Percentiles rank a stretch among this genome's conserved stretches.
Evolutionary conservation across 2,113 vertebrate genomes (phyloP).

Genomic region (Antechinus flavipes): DNA sequence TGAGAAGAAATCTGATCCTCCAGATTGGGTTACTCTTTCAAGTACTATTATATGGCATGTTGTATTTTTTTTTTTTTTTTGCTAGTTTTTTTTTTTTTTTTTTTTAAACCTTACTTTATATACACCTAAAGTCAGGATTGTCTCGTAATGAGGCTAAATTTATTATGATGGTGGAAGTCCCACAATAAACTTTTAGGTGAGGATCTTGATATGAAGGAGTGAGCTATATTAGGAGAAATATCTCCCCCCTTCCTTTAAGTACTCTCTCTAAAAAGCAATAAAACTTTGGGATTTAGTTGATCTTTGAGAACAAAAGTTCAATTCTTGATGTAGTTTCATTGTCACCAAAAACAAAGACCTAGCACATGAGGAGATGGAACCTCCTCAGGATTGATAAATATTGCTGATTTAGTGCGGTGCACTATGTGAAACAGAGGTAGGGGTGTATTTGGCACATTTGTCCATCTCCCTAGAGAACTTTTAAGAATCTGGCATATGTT

Average conservation of each 20-base stretch:
- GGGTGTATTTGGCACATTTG: not conserved
- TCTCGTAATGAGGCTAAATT: not conserved
- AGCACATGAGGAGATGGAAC: not conserved
- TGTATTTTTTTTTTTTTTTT: too few species aligned
- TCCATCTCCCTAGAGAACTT: not conserved
- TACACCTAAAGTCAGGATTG: not conserved
- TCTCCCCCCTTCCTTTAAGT: not conserved
- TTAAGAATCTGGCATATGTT: not conserved
- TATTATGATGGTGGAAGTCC: too few species aligned
- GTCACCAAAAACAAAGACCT: not conserved
- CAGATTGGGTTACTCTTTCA: not conserved
- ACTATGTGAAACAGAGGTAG: not conserved
- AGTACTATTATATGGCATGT: not conserved
- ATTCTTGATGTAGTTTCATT: not conserved
- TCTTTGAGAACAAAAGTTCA: not conserved
- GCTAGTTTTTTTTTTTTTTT: too few species aligned
- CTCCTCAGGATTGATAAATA: not conserved
- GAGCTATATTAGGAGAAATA: not conserved
- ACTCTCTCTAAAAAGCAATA: not conserved
- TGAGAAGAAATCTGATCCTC: not conserved
- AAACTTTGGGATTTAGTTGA: not conserved
- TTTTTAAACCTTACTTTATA: not conserved
- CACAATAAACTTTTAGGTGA: not conserved
- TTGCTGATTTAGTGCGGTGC: not conserved
- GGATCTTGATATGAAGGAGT: not conserved